Conservation (phyloP, 2,113 vertebrate species). For the human region DNA sequence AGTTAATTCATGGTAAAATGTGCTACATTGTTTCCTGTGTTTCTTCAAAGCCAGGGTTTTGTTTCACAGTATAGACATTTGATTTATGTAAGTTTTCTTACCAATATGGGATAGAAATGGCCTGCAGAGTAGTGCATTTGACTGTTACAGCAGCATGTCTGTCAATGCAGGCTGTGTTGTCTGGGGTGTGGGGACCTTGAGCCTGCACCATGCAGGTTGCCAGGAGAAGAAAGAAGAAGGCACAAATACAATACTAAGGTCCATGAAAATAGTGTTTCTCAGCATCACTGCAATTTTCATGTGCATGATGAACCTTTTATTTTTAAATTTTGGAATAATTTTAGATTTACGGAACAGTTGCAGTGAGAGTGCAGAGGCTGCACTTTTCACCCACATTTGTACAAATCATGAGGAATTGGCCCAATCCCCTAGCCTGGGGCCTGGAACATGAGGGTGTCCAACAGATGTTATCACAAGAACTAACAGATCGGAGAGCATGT, state of each 20-base stretch:
- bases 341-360: neutral
- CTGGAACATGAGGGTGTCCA: neutral
- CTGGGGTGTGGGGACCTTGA: neutral
- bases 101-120: neutral
- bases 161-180: accelerated
- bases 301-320: neutral
- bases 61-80: neutral
- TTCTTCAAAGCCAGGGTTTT: neutral
- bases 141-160: neutral
- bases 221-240: neutral
- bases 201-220: neutral
- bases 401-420: neutral
- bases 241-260: neutral
- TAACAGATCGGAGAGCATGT: accelerated
- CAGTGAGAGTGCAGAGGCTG: neutral
- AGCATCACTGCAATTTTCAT: neutral
- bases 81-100: neutral
- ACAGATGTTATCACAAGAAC: neutral
- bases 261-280: neutral
- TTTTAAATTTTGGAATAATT: neutral
- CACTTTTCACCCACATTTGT: neutral
- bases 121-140: neutral
- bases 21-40: neutral
- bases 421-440: neutral
- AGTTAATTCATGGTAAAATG: constrained; percentile 32